These are phyloP conservation scores for Melanotaenia pygmaea DNA, from an alignment of 2,797 vertebrate species.

Conservation along the genomic window DNA sequence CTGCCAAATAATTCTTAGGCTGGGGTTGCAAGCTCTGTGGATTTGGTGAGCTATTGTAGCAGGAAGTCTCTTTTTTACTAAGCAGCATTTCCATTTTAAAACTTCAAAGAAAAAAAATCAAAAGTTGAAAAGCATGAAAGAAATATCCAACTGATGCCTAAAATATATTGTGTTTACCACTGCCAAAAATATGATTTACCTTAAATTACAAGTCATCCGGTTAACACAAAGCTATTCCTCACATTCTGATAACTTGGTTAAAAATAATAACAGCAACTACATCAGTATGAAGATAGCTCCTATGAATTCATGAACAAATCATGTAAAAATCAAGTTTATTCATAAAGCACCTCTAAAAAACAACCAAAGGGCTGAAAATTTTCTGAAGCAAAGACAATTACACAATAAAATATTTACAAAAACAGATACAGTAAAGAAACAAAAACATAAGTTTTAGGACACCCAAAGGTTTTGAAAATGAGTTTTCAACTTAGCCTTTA, in stretches of 20 bases:
- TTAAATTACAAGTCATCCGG: not conserved
- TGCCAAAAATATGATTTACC: not conserved
- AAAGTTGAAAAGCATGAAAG: not conserved
- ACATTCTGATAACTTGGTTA: not conserved
- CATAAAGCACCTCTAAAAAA: no score
- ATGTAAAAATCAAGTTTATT: no score
- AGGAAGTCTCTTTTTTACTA: conserved; percentile 28
- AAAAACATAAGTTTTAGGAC: no score
- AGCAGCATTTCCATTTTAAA: conserved; percentile 26
- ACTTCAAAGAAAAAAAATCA: not conserved
- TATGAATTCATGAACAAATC: no score
- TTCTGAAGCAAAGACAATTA: no score
- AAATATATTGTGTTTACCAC: not conserved
- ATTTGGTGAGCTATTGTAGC: conserved; percentile 37
- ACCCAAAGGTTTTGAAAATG: no score
- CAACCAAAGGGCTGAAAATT: no score
- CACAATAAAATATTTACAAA: no score
- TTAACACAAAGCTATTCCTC: not conserved
- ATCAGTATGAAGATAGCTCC: not conserved
- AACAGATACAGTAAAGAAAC: no score
- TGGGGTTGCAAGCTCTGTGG: conserved; percentile 42
- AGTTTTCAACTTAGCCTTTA: no score
- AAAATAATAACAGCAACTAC: not conserved
- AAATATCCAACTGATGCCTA: not conserved
- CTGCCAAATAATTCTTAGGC: conserved; percentile 43